These are phyloP conservation scores for Suricata suricatta DNA, from an alignment of 2,113 vertebrate genomes.

Conservation along the genomic window DNA sequence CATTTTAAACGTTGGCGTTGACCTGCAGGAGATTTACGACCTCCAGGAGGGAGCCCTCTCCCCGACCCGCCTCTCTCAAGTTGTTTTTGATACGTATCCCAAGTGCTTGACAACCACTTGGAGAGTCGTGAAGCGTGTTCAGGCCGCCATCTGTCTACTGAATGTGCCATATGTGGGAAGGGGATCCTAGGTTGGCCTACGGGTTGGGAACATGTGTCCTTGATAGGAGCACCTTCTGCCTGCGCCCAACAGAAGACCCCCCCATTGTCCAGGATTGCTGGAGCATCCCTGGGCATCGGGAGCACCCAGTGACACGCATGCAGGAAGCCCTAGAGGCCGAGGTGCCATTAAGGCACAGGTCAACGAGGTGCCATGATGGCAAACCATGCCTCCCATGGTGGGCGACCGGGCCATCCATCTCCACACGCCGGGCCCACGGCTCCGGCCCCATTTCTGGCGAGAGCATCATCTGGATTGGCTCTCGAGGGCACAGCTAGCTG, in stretches of 20 bases:
- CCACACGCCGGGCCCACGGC: neutral
- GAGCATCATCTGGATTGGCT: no score
- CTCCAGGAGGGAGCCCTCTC: neutral
- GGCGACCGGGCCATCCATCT: neutral
- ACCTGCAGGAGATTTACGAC: neutral
- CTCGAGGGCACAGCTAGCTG: neutral
- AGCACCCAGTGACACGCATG: rapidly evolving
- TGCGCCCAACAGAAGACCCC: no score
- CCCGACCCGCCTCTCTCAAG: neutral
- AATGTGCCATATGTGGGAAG: neutral
- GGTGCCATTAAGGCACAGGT: neutral
- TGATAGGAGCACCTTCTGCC: no score
- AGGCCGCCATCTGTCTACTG: neutral
- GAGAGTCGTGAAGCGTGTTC: neutral
- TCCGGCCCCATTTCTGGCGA: neutral
- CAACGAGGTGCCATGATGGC: neutral
- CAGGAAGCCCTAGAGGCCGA: neutral
- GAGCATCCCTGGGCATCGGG: neutral
- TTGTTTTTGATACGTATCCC: neutral
- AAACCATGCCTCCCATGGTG: no score
- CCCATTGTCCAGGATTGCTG: rapidly evolving
- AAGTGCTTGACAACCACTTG: neutral
- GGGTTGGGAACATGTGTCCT: no score
- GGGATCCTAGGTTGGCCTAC: no score
- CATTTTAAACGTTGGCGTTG: neutral